Evolutionary conservation across 2,888 invertebrate genomes (phyloP), one percentile per base, ranked within the genome.

Genomic region (Mythimna vitellina): DNA sequence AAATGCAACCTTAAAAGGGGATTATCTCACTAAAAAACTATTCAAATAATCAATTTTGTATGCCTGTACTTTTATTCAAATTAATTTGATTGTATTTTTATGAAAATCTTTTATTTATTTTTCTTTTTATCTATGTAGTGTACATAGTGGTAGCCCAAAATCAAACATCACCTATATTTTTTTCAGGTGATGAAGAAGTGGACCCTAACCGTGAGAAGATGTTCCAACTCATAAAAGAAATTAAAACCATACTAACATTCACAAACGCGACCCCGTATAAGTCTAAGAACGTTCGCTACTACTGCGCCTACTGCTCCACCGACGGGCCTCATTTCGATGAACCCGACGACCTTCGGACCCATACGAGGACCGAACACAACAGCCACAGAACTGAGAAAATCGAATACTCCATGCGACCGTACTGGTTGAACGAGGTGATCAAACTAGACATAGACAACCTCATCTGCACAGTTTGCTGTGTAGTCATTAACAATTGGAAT

Each of bases 231-330:
- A 57, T 91, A 0, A 83, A 87, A 56, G 95, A 94, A 79, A 85
- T 94, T 0, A 90, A 90, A 73, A 85, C 75, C 0, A 83, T 95
- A 0, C 81, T 95, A 0, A 86, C 82, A 0, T 90, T 89, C 78
- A 92, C 94, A 0, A 95, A 94, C 66, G 93, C 90, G 0, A 89
- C 92, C 0, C 94, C 94, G 0, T 95, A 90, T 83, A 93, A 92
- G 56, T 87, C 89, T 0, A 91, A 87, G 54, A 74, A 85, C 0
- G 78, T 87, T 0, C 78, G 83, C 0, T 92, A 87, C 53, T 87
- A 84, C 73, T 95, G 95, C 76, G 89, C 91, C 0, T 94, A 92
- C 65, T 95, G 95, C 70, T 76, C 84, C 10, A 85, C 89, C 0
- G 85, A 87, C 0, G 81, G 85, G 0, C 29, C 81, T 0, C 5